Evolutionary conservation across 2,797 vertebrate species (phyloP).

Genomic region (Crypturellus tataupa): DNA sequence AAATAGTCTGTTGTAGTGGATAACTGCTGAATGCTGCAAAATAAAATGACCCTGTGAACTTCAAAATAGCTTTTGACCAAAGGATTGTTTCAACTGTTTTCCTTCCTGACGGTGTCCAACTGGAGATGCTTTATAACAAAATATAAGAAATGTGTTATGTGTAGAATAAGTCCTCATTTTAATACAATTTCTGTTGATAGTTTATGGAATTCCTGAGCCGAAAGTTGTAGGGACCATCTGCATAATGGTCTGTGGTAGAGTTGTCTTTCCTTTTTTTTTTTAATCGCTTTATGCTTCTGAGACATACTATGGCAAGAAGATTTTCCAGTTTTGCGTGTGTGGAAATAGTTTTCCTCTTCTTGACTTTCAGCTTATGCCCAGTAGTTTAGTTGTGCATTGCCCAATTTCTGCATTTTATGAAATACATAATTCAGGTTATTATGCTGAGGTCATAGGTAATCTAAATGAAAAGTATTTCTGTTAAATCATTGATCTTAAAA

Average conservation of each 20-base stretch:
- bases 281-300: not conserved
- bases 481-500: not conserved
- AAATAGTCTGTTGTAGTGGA: not conserved
- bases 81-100: not conserved
- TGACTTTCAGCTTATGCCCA: not conserved
- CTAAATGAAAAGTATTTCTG: not conserved
- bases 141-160: not conserved
- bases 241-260: not conserved
- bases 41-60: not conserved
- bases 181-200: not conserved
- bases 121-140: not conserved
- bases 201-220: not conserved
- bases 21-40: not conserved
- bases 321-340: not conserved
- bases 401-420: not conserved
- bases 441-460: not conserved
- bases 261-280: slow-evolving; percentile 16
- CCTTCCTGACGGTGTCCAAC: not conserved
- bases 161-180: not conserved
- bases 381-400: not conserved
- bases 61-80: not conserved
- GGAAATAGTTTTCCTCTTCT: not conserved
- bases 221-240: not conserved
- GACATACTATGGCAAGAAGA: not conserved
- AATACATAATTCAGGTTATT: not conserved